Conservation (phyloP, 2,113 vertebrate genomes). For the cat (Felis catus) region F.catus_Fca126_mat1.0 CM031418.1:123348001-123348500, state of each 20-base stretch:
- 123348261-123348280: conserved; percentile 76
- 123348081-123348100: neutral
- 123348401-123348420: conserved; percentile 90
- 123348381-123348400: conserved; percentile 86
- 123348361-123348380: conserved; percentile 86
- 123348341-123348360: conserved; percentile 85
- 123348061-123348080: neutral
- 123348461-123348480: conserved; percentile 89
- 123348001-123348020: neutral
- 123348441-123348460: conserved; percentile 84
- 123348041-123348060: neutral
- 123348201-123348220: conserved; percentile 52
- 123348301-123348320: conserved; percentile 77
- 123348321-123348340: conserved; percentile 80
- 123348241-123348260: conserved; percentile 43
- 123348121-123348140: neutral
- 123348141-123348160: neutral
- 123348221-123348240: conserved; percentile 73
- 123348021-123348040: neutral
- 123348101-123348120: neutral
- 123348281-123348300: conserved; percentile 73
- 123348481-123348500: conserved; percentile 91
- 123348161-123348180: conserved; percentile 26
- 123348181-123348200: conserved; percentile 19
- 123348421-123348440: conserved; percentile 89